phyloP scores from a whole-genome alignment of 2,888 invertebrate species.

The Anorthoa munda region DNA sequence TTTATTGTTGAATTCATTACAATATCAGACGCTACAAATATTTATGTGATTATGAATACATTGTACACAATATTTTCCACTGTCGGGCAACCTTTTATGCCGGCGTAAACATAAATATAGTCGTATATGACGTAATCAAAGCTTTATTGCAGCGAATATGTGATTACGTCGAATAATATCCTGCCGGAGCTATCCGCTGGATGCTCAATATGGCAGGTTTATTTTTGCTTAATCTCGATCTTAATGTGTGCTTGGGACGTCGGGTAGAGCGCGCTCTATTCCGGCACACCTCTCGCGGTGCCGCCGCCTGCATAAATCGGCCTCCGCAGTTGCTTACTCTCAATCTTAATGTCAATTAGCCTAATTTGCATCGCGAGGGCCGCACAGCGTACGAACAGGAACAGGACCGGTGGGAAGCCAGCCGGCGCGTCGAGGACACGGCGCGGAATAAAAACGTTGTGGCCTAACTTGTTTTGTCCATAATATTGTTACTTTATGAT shows the following conservation, averaged over 20 bases:
- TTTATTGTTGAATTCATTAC: conserved; percentile 61
- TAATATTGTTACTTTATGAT: conserved; percentile 56
- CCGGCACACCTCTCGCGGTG: conserved; percentile 59
- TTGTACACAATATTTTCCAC: conserved; percentile 44
- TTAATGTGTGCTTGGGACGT: conserved; percentile 61
- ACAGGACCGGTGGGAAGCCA: conserved; percentile 46
- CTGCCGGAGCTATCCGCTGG: conserved; percentile 59
- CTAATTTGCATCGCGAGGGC: conserved; percentile 70
- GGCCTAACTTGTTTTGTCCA: conserved; percentile 45
- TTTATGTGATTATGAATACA: conserved; percentile 53
- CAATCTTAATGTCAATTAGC: conserved; percentile 74
- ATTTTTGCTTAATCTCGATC: conserved; percentile 68
- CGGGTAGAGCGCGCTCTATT: conserved; percentile 62
- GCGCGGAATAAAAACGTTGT: conserved; percentile 46
- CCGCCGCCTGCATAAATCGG: conserved; percentile 64
- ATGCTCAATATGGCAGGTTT: conserved; percentile 63
- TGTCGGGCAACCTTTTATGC: conserved; percentile 49
- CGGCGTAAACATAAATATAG: conserved; percentile 56
- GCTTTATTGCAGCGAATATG: conserved; percentile 60
- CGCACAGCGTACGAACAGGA: conserved; percentile 22
- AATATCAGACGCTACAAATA: conserved; percentile 56
- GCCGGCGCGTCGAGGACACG: conserved; percentile 38
- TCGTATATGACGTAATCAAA: conserved; percentile 63
- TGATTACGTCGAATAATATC: conserved; percentile 62
- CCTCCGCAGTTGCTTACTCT: conserved; percentile 63